Percentiles rank a stretch among this genome's conserved stretches.
Evolutionary conservation across 1,140 invertebrate species (phyloP).

Genomic region (Sitodiplosis mosellana): DNA sequence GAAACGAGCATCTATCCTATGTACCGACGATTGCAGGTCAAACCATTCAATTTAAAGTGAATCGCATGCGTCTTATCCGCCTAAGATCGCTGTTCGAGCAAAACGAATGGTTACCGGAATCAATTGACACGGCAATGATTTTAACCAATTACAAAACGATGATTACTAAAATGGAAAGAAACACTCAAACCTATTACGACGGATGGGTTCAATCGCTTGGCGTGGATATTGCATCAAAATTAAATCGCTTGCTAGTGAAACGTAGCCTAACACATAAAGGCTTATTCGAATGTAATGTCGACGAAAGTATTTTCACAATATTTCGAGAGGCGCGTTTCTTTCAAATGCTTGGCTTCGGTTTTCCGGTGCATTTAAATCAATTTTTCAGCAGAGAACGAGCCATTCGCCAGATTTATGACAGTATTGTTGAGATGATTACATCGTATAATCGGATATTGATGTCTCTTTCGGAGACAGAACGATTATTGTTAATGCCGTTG

Average conservation of each 20-base stretch:
- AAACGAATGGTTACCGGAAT: slow-evolving; percentile 16
- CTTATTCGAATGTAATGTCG: slow-evolving; percentile 61
- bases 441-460: slow-evolving; percentile 66
- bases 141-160: not conserved
- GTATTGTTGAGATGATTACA: slow-evolving; percentile 50
- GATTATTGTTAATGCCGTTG: slow-evolving; percentile 36
- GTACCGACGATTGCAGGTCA: slow-evolving; percentile 48
- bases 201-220: slow-evolving; percentile 41
- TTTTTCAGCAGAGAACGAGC: slow-evolving; percentile 41
- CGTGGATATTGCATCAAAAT: slow-evolving; percentile 33
- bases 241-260: slow-evolving; percentile 52
- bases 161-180: slow-evolving; percentile 4
- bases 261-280: slow-evolving; percentile 39
- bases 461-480: slow-evolving; percentile 34
- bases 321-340: slow-evolving; percentile 25
- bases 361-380: slow-evolving; percentile 28
- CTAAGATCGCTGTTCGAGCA: slow-evolving; percentile 11
- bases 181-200: slow-evolving; percentile 23
- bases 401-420: slow-evolving; percentile 47
- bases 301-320: slow-evolving; percentile 24
- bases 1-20: slow-evolving; percentile 36
- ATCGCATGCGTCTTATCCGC: slow-evolving; percentile 14
- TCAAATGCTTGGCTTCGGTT: slow-evolving; percentile 31
- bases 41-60: slow-evolving; percentile 13
- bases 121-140: not conserved